Base-by-base conservation (phyloP, 1,140 invertebrate species). In the Bicyclus anynana region DNA sequence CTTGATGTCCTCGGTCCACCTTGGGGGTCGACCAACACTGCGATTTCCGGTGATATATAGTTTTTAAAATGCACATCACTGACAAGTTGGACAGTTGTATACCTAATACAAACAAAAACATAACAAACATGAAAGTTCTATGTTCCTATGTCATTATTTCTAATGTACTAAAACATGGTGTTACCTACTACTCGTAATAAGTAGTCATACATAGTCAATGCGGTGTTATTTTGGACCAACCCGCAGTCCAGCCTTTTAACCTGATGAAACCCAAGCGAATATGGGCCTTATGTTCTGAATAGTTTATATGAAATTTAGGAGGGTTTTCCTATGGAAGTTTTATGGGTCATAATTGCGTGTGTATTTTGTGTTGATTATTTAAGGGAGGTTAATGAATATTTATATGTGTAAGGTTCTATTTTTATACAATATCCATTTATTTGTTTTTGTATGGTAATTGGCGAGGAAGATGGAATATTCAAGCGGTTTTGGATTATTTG, bases 181-280 rank as follows among this genome's bases (percentile, higher is more conserved):
- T 27, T 23, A 13, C 14, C 44, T 33, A 26, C 44, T 46, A 50
- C 51, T 52, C 26, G 56, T 33, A 26, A 35, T 59, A 59, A 44
- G 53, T 40, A 49, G 53, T 70, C 78, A 79, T 81, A 77, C 78
- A 81, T 81, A 81, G 76, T 81, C 78, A 81, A 81, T 79, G 74
- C 40, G 62, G 60, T 64, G 63, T 63, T 59, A 61, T 70, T 70
- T 70, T 51, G 60, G 59, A 54, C 54, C 56, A 55, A 26, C 56
- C 57, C 50, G 12, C 59, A 29, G 59, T 58, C 52, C 49, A 67
- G 67, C 74, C 78, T 79, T 79, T 79, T 60, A 60, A 77, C 69
- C 63, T 74, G 76, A 79, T 81, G 69, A 74, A 72, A 65, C 40
- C 58, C 60, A 63, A 60, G 63, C 57, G 46, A 70, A 55, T 67